Evolutionary conservation across 2,797 vertebrate genomes (phyloP).

Genomic region (Falco cherrug): DNA sequence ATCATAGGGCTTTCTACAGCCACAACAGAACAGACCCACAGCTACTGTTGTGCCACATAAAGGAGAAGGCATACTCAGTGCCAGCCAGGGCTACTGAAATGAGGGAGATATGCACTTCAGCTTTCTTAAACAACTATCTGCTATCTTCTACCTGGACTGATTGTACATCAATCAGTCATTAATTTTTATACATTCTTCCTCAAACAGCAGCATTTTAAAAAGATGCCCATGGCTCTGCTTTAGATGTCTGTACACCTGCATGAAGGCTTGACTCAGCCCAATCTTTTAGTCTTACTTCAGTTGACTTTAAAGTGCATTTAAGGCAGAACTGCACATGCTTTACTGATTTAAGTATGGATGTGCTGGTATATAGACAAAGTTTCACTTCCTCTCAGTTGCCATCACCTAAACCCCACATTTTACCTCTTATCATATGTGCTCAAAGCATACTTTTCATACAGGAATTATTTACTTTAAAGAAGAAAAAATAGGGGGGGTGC

Average conservation of each 20-base stretch:
- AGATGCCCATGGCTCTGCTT: not conserved
- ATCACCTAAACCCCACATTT: not conserved
- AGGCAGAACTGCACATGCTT: not conserved
- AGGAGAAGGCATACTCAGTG: not conserved
- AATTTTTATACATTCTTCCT: not conserved
- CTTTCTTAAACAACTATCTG: not conserved
- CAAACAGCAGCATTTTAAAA: not conserved
- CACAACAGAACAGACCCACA: not conserved
- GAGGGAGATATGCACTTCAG: not conserved
- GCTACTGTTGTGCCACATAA: accelerated
- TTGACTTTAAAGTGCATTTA: not conserved
- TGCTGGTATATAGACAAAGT: not conserved
- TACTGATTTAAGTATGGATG: not conserved
- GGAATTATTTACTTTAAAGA: no score
- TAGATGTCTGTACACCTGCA: not conserved
- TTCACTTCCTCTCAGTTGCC: not conserved
- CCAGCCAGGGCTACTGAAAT: not conserved
- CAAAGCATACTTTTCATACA: not conserved
- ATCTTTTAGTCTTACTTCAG: not conserved
- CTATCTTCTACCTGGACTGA: not conserved
- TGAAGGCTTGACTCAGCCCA: not conserved
- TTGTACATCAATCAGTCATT: not conserved
- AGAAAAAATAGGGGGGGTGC: no score
- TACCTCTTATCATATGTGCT: not conserved
- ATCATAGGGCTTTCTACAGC: not conserved